Base-by-base conservation (phyloP, 2,113 vertebrate species). In the Aphelocoma coerulescens region DNA sequence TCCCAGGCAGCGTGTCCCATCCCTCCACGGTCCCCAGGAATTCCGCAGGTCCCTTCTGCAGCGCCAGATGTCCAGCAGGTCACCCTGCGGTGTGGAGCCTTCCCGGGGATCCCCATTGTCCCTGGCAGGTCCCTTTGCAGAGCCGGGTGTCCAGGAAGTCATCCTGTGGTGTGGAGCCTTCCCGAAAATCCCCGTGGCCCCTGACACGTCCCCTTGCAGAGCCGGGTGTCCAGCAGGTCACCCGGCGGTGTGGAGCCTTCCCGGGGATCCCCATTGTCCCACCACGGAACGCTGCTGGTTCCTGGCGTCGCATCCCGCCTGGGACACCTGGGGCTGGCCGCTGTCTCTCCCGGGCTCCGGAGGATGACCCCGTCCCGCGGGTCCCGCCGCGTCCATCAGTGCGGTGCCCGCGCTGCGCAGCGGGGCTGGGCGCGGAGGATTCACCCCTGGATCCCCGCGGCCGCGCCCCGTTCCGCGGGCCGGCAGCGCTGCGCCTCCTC, bases 401-500 rank as follows among this genome's bases (percentile, higher is more conserved):
- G 68, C 74, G 1, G 28, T n/a, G 8, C 16, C 67, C 79, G 21
- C 14, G 46, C 23, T 9, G 9, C 13, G 17, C 33, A 46, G 44
- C 12, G 23, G 30, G 28, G 28, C 58, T 8, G 72, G 11, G 6
- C 5, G 58, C 11, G 17, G 32, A 15, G 23, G 32, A 33, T 81
- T 98, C 98, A 97, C 17, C 96, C 58, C 71, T 93, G 93, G 65
- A 59, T 49, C 30, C 78, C 57, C 72, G 83, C 74, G 30, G 59
- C 54, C 58, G 77, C 84, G 33, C 26, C 85, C 16, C 52, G 89
- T 20, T 55, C 27, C 23, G 54, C 17, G 41, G 49, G 24, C 69
- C 92, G 26, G 75, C 94, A 27, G 75, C 96, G 68, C 96, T 96
- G 49, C 93, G 92, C 94, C 62, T 99, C 99, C 96, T 99, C 99